These are phyloP conservation scores for Gymnothorax reevesii DNA, from an alignment of 2,797 vertebrate genomes.

Conservation along the genomic window DNA sequence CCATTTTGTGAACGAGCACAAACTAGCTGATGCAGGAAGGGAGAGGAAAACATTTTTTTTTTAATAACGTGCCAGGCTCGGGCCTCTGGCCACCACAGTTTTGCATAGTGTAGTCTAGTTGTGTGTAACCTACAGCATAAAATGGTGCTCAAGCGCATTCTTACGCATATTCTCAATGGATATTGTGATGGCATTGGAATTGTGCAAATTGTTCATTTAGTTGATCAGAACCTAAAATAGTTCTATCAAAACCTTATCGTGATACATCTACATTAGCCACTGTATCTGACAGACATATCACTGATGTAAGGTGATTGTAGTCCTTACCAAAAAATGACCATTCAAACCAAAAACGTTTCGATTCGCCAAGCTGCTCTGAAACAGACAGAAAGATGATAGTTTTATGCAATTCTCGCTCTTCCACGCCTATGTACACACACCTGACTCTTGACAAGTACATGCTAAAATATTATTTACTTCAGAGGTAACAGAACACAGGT, in stretches of 20 bases:
- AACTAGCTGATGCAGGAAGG: too few species aligned
- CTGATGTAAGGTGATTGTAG: background rate
- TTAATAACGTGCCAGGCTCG: background rate
- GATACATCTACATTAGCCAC: background rate
- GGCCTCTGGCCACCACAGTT: background rate
- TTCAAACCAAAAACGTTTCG: background rate
- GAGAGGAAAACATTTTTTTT: too few species aligned
- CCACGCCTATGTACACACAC: constrained; percentile 15
- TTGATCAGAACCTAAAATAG: background rate
- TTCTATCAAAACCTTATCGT: background rate
- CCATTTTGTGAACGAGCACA: too few species aligned
- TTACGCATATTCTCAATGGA: background rate
- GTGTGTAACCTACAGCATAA: background rate
- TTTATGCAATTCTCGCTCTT: background rate
- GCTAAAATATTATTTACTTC: background rate
- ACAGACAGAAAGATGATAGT: background rate
- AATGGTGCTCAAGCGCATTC: background rate
- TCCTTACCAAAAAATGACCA: background rate
- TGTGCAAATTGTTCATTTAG: constrained; percentile 9
- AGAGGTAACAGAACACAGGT: background rate
- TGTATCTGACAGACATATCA: background rate
- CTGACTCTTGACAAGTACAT: constrained; percentile 25
- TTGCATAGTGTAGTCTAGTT: constrained; percentile 15
- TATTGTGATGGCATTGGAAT: background rate
- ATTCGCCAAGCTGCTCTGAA: background rate